Conservation (phyloP, 2,113 vertebrate genomes). For the Macquaria ambigua region DNA sequence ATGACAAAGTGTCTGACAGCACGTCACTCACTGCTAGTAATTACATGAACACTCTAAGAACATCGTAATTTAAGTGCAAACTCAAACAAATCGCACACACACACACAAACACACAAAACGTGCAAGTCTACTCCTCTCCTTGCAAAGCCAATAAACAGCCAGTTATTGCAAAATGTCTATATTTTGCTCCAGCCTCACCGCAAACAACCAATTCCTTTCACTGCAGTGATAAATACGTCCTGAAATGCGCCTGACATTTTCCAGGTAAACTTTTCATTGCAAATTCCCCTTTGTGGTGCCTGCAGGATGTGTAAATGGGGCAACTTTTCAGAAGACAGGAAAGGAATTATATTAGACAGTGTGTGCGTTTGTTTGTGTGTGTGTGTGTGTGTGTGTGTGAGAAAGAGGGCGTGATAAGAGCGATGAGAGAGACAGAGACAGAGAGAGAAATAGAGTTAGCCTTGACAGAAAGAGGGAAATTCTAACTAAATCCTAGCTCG, state of each 20-base stretch:
- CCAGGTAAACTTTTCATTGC: constrained; percentile 64
- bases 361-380: constrained; percentile 4
- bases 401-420: constrained; percentile 39
- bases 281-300: constrained; percentile 54
- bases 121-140: background rate
- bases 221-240: constrained; percentile 45
- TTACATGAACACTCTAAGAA: constrained; percentile 30
- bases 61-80: constrained; percentile 31
- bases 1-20: constrained; percentile 52
- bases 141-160: constrained; percentile 29
- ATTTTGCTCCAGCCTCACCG: constrained; percentile 6
- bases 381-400: background rate
- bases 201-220: constrained; percentile 27
- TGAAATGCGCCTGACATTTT: constrained; percentile 47
- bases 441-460: constrained; percentile 53
- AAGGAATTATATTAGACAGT: constrained; percentile 45
- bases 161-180: constrained; percentile 22
- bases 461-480: constrained; percentile 46
- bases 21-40: constrained; percentile 53
- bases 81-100: constrained; percentile 20
- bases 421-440: constrained; percentile 44
- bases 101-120: background rate
- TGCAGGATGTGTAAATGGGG: constrained; percentile 50
- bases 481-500: constrained; percentile 39
- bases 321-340: constrained; percentile 45